Conservation (phyloP, 2,797 vertebrate species). For the Sparidentex hasta region DNA sequence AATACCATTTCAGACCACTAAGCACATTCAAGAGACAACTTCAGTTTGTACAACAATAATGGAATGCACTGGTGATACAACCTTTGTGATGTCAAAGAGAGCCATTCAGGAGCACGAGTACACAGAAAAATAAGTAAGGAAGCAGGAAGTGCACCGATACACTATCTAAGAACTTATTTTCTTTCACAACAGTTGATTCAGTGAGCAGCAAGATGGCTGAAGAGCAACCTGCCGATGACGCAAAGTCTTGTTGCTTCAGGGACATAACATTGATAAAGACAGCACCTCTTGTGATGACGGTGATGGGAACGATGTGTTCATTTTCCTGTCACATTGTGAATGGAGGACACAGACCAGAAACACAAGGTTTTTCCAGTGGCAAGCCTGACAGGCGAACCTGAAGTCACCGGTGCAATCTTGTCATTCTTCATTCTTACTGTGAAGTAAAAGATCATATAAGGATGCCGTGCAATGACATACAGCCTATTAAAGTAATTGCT, state of each 20-base stretch:
- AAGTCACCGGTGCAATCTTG: background rate
- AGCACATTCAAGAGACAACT: background rate
- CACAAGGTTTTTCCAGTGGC: background rate
- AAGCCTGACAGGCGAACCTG: background rate
- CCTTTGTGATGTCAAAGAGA: background rate
- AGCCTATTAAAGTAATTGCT: too few species aligned
- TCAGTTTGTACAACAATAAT: background rate
- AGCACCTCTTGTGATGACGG: too few species aligned
- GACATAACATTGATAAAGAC: background rate
- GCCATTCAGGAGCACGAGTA: background rate
- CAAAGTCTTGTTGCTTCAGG: too few species aligned
- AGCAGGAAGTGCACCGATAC: background rate
- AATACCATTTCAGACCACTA: background rate
- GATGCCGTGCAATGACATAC: background rate
- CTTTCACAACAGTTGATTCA: background rate
- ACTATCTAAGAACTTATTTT: background rate
- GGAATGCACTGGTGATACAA: background rate
- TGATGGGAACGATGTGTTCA: background rate
- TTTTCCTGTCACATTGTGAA: background rate
- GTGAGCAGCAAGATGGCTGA: background rate
- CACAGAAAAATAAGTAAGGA: too few species aligned
- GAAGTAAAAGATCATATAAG: too few species aligned
- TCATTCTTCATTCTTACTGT: background rate
- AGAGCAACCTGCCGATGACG: background rate
- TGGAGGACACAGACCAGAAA: background rate